Percentiles rank a stretch among this genome's conserved stretches.
phyloP scores from a whole-genome alignment of 37 sponge, comb jelly and placozoan genomes.

The Corticium candelabrum region DNA sequence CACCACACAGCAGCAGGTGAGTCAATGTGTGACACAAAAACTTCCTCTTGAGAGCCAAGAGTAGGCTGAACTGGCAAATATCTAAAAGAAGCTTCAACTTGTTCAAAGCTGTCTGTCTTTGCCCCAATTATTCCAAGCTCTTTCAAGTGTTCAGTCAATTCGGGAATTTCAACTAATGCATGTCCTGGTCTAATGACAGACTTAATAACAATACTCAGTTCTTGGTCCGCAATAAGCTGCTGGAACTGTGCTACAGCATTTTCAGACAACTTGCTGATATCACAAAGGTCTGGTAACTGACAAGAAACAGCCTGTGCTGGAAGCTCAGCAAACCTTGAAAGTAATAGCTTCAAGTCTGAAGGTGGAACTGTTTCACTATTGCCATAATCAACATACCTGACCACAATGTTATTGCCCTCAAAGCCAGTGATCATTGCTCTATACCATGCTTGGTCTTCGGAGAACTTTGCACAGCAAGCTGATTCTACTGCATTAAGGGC shows the following conservation, averaged over 20 bases:
- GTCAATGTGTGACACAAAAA: constrained; percentile 31
- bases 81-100: no score
- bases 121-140: no score
- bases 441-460: constrained; percentile 60
- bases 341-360: constrained; percentile 18
- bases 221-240: constrained; percentile 21
- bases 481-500: constrained; percentile 18
- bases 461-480: constrained; percentile 49
- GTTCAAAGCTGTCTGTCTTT: no score
- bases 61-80: constrained; percentile 7
- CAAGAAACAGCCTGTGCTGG: constrained; percentile 42
- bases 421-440: constrained; percentile 41
- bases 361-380: constrained; percentile 36
- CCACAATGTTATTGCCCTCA: constrained; percentile 6
- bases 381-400: constrained; percentile 69
- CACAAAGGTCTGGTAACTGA: constrained; percentile 12
- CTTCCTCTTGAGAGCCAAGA: constrained; percentile 13
- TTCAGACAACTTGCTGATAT: neutral
- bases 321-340: constrained; percentile 21
- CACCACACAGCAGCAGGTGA: constrained; percentile 56
- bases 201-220: constrained; percentile 17
- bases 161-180: neutral
- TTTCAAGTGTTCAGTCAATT: neutral
- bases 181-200: neutral
- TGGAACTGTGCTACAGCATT: neutral